These are phyloP conservation scores for Psittacara wagleri DNA, from an alignment of 2,113 vertebrate species.

Conservation along the genomic window DNA sequence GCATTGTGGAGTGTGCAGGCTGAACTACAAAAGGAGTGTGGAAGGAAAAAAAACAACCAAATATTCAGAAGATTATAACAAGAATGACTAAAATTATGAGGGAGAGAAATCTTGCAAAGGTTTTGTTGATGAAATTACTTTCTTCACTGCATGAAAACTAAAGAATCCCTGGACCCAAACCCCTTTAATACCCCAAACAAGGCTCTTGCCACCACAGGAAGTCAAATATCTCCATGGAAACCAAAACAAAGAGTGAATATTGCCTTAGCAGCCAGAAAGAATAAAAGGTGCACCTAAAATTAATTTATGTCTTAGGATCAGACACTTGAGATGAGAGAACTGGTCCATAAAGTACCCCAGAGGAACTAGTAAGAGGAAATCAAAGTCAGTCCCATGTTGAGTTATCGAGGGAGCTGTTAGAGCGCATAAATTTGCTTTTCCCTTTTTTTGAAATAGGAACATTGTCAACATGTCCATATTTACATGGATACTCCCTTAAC, in stretches of 20 bases:
- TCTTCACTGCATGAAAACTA: constrained; percentile 69
- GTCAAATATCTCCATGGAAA: constrained; percentile 76
- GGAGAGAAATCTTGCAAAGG: constrained; percentile 26
- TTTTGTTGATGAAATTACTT: constrained; percentile 65
- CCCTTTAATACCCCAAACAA: constrained; percentile 68
- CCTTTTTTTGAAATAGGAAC: background rate
- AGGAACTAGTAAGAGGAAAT: constrained; percentile 68
- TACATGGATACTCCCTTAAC: constrained; percentile 37
- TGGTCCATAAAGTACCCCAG: constrained; percentile 68
- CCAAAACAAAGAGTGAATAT: constrained; percentile 76
- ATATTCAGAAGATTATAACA: constrained; percentile 47
- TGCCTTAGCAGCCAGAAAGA: constrained; percentile 68
- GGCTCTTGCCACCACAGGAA: constrained; percentile 65
- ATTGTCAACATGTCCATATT: constrained; percentile 33
- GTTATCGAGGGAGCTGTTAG: constrained; percentile 26
- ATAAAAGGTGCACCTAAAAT: constrained; percentile 76
- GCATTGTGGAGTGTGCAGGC: background rate
- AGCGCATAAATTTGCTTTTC: constrained; percentile 50
- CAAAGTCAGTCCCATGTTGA: constrained; percentile 59
- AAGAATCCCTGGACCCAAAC: constrained; percentile 56
- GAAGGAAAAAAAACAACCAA: background rate
- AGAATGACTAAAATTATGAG: constrained; percentile 45
- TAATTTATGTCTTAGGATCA: constrained; percentile 75
- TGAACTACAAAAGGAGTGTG: constrained; percentile 24
- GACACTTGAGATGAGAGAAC: constrained; percentile 72